Base-by-base conservation (phyloP, 1,140 invertebrate genomes). In the Scaptomyza hsui region DNA sequence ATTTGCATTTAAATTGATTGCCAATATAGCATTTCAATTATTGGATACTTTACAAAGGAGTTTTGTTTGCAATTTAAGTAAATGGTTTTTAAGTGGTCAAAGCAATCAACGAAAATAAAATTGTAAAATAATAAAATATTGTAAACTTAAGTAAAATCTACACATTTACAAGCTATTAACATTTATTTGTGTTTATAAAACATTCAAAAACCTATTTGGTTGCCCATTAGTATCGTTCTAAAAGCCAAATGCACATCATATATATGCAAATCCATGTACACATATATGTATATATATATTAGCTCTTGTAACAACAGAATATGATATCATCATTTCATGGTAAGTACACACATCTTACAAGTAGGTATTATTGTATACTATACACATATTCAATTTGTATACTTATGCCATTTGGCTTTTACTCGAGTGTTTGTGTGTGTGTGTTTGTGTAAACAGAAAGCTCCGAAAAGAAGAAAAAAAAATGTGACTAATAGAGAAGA, bases 401-500 rank as follows among this genome's bases (percentile, higher is more conserved):
- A 55, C 35, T 39, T 32, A 55, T 55, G 19, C 35, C 35, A 24
- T 42, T 55, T 24, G 19, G 5, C 26, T 29, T 12, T 24, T 24
- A 4, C 24, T 24, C 6, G 4, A 24, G 24, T 24, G 15, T 10
- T 15, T 19, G 44, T 9, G n/a, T n/a, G n/a, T 35, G 3, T 39
- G 18, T 67, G 45, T 61, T 52, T 62, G 41, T 52, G 37, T 55
- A 70, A 70, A 55, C 67, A 52, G 35, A 55, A 29, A 62, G 41
- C 41, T 42, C 56, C 26, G 42, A 59, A 45, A n/a, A n/a, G n/a
- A n/a, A n/a, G n/a, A n/a, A n/a, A n/a, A 56, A 42, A 51, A 51
- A 51, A 10, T 57, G 68, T 71, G 68, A 71, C 68, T 71, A 65
- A 71, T 71, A 65, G 61, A 19, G 29, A 44, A 65, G 61, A 65